Percentiles rank a stretch among this genome's conserved stretches.
Evolutionary conservation across 2,113 vertebrate genomes (phyloP).

Genomic region (Serinus canaria): DNA sequence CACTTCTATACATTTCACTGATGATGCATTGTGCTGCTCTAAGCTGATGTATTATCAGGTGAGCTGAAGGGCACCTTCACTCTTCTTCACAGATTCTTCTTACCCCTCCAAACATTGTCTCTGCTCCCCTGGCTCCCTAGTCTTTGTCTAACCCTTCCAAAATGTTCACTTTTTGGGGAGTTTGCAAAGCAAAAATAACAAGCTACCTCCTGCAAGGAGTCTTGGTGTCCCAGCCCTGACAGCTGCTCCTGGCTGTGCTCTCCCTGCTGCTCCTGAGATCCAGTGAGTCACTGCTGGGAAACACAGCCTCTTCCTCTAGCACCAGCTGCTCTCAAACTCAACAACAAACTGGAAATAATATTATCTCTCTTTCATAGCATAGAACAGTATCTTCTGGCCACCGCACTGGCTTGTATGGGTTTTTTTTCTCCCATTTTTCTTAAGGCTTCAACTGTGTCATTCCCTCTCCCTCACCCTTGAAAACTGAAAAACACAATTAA

Average conservation of each 20-base stretch:
- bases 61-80: background rate
- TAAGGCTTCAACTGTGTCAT: background rate
- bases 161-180: background rate
- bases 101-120: background rate
- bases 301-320: slow-evolving; percentile 4
- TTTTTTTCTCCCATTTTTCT: background rate
- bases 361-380: background rate
- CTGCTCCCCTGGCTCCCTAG: background rate
- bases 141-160: background rate
- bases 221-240: background rate
- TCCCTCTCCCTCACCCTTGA: background rate
- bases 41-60: background rate
- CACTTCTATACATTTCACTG: background rate
- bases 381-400: background rate
- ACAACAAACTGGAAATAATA: background rate
- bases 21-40: background rate
- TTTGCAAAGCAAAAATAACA: background rate
- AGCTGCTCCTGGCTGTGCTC: background rate
- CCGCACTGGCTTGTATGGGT: rapidly evolving
- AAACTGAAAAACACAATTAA: background rate
- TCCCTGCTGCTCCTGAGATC: background rate
- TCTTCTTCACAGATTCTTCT: background rate
- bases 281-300: slow-evolving; percentile 8
- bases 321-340: slow-evolving; percentile 33
- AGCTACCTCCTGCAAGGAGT: background rate